Conservation (phyloP, 2,797 vertebrate genomes). For the Diceros bicornis region DNA sequence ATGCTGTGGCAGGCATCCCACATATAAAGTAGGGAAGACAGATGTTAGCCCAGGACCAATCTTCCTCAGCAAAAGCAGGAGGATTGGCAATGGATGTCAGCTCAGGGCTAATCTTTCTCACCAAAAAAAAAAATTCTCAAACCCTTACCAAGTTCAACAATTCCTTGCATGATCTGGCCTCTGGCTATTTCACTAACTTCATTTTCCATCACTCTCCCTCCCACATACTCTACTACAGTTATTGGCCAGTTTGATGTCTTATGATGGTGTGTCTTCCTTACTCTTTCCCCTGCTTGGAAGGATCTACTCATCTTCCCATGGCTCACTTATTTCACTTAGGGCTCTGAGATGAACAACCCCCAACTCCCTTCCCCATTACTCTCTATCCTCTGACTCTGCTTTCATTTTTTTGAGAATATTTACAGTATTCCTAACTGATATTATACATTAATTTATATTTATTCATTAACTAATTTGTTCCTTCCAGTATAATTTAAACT, state of each 20-base stretch:
- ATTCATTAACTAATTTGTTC: not conserved
- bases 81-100: no score
- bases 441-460: not conserved
- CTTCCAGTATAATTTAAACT: not conserved
- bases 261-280: not conserved
- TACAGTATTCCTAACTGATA: not conserved
- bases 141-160: not conserved
- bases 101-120: no score
- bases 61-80: no score
- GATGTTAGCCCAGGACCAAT: no score
- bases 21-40: no score
- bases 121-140: not conserved
- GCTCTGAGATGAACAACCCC: not conserved
- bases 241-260: not conserved
- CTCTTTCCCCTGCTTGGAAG: not conserved
- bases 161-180: not conserved
- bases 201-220: not conserved
- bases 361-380: not conserved
- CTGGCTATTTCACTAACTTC: not conserved
- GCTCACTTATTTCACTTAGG: not conserved
- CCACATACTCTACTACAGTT: no score
- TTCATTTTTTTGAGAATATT: not conserved
- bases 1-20: no score
- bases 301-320: no score
- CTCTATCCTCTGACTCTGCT: no score